These are phyloP conservation scores for Denticeps clupeoides DNA, from an alignment of 2,797 vertebrate genomes.

Conservation along the genomic window DNA sequence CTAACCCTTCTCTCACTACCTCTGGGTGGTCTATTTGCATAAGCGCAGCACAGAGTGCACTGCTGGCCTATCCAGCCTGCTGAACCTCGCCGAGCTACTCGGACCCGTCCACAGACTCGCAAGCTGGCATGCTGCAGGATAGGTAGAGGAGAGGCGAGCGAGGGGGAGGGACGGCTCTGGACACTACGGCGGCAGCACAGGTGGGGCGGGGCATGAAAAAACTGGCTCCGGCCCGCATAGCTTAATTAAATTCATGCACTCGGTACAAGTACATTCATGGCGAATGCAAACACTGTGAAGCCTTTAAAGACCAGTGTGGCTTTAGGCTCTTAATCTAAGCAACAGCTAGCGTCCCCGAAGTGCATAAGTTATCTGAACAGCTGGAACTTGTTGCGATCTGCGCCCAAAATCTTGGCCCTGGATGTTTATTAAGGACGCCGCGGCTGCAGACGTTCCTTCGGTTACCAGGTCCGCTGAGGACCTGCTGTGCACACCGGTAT, in stretches of 20 bases:
- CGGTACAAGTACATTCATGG: neutral
- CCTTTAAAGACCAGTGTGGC: neutral
- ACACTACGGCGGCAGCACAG: too few species aligned
- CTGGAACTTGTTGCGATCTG: too few species aligned
- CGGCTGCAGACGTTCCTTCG: too few species aligned
- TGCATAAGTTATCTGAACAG: too few species aligned
- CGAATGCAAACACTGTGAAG: too few species aligned
- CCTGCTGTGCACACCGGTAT: conserved; percentile 21
- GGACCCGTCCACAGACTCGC: too few species aligned
- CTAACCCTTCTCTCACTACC: conserved; percentile 1
- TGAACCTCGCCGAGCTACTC: too few species aligned
- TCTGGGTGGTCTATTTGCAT: conserved; percentile 14
- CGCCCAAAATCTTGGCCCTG: too few species aligned
- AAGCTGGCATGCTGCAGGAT: conserved; percentile 38
- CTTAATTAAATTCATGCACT: neutral
- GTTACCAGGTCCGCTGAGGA: conserved; percentile 26
- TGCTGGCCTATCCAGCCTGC: too few species aligned
- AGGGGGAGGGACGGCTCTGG: conserved; percentile 16
- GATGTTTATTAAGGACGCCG: too few species aligned
- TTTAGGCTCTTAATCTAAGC: neutral
- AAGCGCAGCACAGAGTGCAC: neutral
- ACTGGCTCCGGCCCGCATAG: conserved; percentile 16
- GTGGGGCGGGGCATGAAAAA: conserved; percentile 17
- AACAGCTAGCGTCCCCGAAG: too few species aligned
- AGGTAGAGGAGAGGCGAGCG: conserved; percentile 35